Base-by-base conservation (phyloP, 2,888 invertebrate genomes). In the Drosophila neonasuta region DNA sequence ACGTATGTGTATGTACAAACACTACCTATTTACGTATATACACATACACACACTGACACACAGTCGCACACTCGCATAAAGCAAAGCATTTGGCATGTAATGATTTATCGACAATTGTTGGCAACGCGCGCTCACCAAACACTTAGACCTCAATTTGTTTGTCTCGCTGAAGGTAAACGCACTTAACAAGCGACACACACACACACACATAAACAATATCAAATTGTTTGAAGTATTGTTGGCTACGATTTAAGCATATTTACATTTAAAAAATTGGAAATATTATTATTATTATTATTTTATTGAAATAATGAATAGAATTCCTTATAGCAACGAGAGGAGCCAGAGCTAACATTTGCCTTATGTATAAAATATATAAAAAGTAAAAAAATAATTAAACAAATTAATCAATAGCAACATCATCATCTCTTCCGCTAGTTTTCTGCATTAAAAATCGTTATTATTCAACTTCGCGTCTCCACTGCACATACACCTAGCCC, bases 81-180 rank as follows among this genome's bases (percentile, higher is more conserved):
- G 55, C 64, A 49, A 51, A 58, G 57, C 68, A 76, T 78, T 80
- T 75, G 71, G 64, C 72, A 74, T 80, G 65, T 80, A 80, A 86
- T 82, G 84, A 84, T 86, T 80, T 84, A 85, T 86, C 82, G 85
- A 74, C 67, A 77, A 68, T 80, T 64, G 71, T 62, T 52, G 44
- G 49, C 61, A 68, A 50, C 62, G 59, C 49, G 48, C 52, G 44
- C 50, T 54, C 56, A 32, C 62, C 62, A 68, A 77, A 67, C 75
- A 78, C 78, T 68, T 73, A 68, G 78, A 41, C 56, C 59, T 42
- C 80, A 71, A 79, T 77, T 81, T 73, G 66, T 73, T 81, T 81
- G 65, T 62, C 61, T 62, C 62, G 34, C 62, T 65, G 42, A 63
- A 72, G 72, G 71, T 77, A 75, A 73, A 73, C 62, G 64, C 66